Percentiles rank a stretch among this genome's conserved stretches.
Conservation (phyloP, 2,113 vertebrate genomes). For the Gambusia affinis region DNA sequence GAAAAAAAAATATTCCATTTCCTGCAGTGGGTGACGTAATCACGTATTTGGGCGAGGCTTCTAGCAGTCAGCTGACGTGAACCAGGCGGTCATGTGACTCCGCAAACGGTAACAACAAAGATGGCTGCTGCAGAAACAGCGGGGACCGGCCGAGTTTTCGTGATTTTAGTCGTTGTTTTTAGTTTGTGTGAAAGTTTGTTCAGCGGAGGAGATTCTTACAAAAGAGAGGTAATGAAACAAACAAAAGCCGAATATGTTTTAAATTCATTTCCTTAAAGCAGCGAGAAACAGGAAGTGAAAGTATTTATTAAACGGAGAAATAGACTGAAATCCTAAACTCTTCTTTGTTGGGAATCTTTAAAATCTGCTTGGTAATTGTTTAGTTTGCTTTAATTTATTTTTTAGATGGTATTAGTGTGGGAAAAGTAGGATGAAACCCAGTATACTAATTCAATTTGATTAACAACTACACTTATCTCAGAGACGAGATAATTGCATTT, state of each 20-base stretch:
- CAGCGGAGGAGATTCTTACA: not conserved
- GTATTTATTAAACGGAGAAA: not conserved
- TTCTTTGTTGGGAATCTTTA: not conserved
- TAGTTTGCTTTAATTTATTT: not conserved
- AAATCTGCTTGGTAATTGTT: not conserved
- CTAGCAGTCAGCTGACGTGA: conserved; percentile 24
- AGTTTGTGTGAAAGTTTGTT: not conserved
- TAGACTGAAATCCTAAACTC: not conserved
- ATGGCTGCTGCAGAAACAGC: conserved; percentile 23
- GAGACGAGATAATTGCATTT: not conserved
- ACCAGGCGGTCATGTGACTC: conserved; percentile 39
- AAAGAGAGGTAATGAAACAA: conserved; percentile 33
- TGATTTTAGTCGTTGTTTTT: not conserved
- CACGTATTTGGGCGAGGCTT: conserved; percentile 7
- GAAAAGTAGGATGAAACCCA: not conserved
- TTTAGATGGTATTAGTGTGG: not conserved
- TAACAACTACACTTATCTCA: not conserved
- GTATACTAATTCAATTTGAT: too few species aligned
- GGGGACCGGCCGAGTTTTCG: not conserved
- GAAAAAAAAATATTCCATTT: too few species aligned
- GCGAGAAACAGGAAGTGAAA: conserved; percentile 27
- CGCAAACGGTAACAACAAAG: conserved; percentile 28
- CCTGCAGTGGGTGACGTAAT: not conserved
- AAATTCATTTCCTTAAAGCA: not conserved
- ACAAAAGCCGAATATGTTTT: not conserved